Conservation (phyloP, 1,140 invertebrate species). For the Drosophila funebris region DNA sequence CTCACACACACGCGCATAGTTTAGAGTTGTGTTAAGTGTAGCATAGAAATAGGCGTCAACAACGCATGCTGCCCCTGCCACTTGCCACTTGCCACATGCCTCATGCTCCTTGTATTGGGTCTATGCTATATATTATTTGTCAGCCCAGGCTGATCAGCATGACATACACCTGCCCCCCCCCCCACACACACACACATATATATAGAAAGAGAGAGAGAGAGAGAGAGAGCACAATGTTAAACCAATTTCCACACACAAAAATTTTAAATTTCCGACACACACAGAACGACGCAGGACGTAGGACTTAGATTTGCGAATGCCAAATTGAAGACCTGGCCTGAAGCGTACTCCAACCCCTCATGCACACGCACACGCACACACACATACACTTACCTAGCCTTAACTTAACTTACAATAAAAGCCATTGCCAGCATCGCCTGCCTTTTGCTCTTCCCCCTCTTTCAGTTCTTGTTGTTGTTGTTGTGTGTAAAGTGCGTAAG, state of each 20-base stretch:
- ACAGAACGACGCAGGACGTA: conserved; percentile 9
- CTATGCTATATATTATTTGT: conserved; percentile 53
- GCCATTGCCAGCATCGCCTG: conserved; percentile 54
- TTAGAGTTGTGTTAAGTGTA: conserved; percentile 65
- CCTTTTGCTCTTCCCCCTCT: not conserved
- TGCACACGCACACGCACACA: conserved; percentile 20
- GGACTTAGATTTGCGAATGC: conserved; percentile 72
- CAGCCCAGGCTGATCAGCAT: conserved; percentile 50
- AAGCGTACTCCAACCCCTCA: conserved; percentile 30
- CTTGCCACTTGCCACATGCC: not conserved
- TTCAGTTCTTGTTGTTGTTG: not conserved
- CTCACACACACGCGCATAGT: conserved; percentile 36
- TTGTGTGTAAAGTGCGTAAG: conserved; percentile 65
- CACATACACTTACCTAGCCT: conserved; percentile 16
- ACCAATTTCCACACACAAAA: conserved; percentile 71
- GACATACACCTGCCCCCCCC: conserved; percentile 30
- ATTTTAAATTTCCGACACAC: conserved; percentile 76
- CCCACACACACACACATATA: not conserved
- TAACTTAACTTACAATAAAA: conserved; percentile 78
- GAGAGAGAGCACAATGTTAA: conserved; percentile 44
- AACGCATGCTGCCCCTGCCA: not conserved
- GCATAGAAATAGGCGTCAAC: conserved; percentile 47
- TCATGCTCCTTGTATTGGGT: not conserved
- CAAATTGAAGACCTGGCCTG: conserved; percentile 53
- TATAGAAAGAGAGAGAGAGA: not conserved